phyloP scores from a whole-genome alignment of 2,888 invertebrate species.

The Mythimna albipuncta region DNA sequence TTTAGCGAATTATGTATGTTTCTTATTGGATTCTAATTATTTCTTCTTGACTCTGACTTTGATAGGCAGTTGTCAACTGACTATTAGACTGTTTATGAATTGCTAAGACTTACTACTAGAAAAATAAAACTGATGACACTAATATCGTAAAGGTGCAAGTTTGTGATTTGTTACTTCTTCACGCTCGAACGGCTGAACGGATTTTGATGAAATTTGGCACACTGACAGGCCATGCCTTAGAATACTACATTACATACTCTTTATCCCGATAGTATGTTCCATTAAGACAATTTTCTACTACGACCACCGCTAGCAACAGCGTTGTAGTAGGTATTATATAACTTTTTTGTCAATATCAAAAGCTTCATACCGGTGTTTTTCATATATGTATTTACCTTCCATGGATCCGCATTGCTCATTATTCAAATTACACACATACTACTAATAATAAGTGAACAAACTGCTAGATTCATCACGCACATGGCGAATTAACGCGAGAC shows the following conservation, averaged over 20 bases:
- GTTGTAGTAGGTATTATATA: too few species aligned
- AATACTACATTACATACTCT: too few species aligned
- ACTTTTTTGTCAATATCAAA: not conserved
- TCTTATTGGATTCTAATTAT: not conserved
- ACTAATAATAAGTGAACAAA: slow-evolving; percentile 8
- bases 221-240: too few species aligned
- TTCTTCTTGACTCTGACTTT: not conserved
- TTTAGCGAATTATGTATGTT: not conserved
- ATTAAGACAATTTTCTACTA: too few species aligned
- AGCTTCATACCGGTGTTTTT: not conserved
- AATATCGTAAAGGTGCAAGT: too few species aligned
- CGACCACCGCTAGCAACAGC: too few species aligned
- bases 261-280: too few species aligned
- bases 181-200: too few species aligned
- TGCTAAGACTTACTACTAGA: too few species aligned
- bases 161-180: too few species aligned
- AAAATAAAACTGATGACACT: not conserved
- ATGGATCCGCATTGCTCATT: slow-evolving; percentile 8
- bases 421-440: slow-evolving; percentile 8
- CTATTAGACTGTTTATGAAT: not conserved
- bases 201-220: too few species aligned
- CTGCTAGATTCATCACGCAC: slow-evolving; percentile 26
- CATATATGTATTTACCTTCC: not conserved
- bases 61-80: not conserved
- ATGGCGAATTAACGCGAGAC: slow-evolving; percentile 31